A percentile compares a stretch with the other conserved stretches of the same genome.
Evolutionary conservation across 2,888 invertebrate species (phyloP).

Genomic region (Mesorhabditis spiculigera): DNA sequence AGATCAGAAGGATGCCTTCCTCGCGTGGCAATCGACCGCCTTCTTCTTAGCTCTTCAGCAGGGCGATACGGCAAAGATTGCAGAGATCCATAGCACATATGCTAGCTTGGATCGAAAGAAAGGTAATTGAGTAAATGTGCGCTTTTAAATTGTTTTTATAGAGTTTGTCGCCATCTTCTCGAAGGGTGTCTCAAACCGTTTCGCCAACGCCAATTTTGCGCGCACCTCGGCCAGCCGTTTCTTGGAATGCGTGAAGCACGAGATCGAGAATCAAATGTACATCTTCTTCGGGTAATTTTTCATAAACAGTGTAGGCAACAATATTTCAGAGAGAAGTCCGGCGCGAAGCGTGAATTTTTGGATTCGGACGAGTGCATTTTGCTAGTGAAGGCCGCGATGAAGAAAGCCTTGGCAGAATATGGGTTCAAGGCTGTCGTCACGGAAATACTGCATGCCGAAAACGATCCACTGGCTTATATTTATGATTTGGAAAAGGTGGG

Average conservation of each 20-base stretch:
- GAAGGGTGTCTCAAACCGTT: constrained; percentile 1
- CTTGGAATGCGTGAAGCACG: background rate
- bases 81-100: background rate
- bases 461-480: background rate
- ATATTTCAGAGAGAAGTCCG: no score
- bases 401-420: background rate
- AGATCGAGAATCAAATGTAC: background rate
- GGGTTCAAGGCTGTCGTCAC: background rate
- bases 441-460: background rate
- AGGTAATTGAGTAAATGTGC: background rate
- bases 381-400: background rate
- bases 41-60: background rate
- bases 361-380: background rate
- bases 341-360: background rate
- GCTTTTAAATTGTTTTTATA: background rate
- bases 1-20: constrained; percentile 1
- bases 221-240: background rate
- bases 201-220: background rate
- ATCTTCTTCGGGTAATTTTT: background rate
- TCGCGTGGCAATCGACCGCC: background rate
- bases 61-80: constrained; percentile 1
- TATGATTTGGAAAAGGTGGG: background rate
- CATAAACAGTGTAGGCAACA: no score
- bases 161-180: constrained; percentile 4
- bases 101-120: constrained; percentile 1